Conservation (phyloP, 2,888 invertebrate genomes). For the Agapostemon virescens region DNA sequence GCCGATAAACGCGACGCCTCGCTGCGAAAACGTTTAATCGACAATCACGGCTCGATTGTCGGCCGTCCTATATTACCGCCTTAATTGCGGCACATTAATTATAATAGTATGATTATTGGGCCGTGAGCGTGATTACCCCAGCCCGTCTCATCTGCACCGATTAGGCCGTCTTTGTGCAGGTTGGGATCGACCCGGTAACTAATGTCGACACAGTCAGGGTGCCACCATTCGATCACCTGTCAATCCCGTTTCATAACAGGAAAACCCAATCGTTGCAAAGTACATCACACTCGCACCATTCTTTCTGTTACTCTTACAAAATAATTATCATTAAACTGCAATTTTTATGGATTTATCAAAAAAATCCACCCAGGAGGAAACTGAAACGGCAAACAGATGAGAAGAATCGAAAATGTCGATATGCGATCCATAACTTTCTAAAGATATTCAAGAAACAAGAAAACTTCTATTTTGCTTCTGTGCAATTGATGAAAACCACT, state of each 20-base stretch:
- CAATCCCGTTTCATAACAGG: not conserved
- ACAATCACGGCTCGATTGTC: constrained; percentile 71
- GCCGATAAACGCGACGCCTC: constrained; percentile 48
- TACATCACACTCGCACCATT: not conserved
- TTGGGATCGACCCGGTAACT: constrained; percentile 46
- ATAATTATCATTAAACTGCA: no score
- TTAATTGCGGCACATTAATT: constrained; percentile 75
- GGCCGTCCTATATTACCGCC: constrained; percentile 62
- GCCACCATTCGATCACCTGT: constrained; percentile 33
- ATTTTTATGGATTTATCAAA: no score
- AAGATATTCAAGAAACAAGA: no score
- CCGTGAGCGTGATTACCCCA: constrained; percentile 69
- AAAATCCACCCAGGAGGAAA: no score
- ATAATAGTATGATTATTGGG: constrained; percentile 71
- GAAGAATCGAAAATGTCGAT: no score
- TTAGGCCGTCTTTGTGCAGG: constrained; percentile 67
- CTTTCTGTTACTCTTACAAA: not conserved
- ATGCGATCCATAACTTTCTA: no score
- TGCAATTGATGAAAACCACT: no score
- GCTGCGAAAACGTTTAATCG: constrained; percentile 70
- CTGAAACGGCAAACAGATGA: no score
- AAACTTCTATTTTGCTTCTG: no score
- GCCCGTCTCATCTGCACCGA: constrained; percentile 62
- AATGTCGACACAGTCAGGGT: constrained; percentile 35
- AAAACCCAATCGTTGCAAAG: not conserved